phyloP scores from a whole-genome alignment of 2,888 invertebrate species.

The Aricia artaxerxes region DNA sequence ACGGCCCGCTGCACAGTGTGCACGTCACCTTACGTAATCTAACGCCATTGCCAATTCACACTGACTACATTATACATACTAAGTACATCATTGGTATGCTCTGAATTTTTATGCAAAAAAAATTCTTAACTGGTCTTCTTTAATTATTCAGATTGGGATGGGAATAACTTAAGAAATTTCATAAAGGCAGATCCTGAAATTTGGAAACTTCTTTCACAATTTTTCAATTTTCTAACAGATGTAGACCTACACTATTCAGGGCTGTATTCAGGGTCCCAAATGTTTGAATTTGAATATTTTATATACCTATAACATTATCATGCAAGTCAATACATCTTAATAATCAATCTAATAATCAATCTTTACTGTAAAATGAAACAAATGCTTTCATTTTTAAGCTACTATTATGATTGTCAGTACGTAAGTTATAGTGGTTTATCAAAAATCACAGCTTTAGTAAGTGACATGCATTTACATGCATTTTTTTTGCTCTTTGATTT shows the following conservation, averaged over 20 bases:
- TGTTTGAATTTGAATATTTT: neutral
- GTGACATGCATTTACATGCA: neutral
- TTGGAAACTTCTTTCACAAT: neutral
- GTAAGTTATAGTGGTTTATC: neutral
- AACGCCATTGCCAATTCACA: constrained; percentile 45
- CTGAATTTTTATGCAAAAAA: neutral
- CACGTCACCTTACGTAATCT: constrained; percentile 61
- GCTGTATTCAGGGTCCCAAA: no score
- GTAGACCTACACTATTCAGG: no score
- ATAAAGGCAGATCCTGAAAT: neutral
- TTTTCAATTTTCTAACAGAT: neutral
- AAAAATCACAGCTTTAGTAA: neutral
- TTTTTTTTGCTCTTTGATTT: neutral
- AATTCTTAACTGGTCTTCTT: neutral
- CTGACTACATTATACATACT: constrained; percentile 27
- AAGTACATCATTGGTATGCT: neutral
- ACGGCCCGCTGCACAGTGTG: constrained; percentile 58
- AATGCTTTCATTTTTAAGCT: neutral
- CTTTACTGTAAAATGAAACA: neutral
- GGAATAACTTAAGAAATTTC: neutral
- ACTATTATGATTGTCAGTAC: neutral
- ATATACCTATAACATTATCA: no score
- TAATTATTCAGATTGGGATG: neutral
- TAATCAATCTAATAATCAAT: neutral
- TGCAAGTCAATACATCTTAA: neutral